Evolutionary conservation across 2,113 vertebrate species (phyloP).

Genomic region (Dryoscopus gambensis): DNA sequence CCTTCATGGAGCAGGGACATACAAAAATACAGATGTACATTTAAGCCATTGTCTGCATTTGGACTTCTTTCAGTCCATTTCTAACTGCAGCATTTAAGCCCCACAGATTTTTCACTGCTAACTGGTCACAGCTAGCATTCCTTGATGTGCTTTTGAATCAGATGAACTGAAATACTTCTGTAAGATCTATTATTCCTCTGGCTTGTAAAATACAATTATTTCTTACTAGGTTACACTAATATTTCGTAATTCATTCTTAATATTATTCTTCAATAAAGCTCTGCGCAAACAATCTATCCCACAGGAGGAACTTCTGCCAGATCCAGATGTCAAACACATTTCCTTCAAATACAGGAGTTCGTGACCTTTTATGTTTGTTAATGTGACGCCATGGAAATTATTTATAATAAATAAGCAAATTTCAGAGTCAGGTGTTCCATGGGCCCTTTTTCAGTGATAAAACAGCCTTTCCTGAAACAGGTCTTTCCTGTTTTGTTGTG

Average conservation of each 20-base stretch:
- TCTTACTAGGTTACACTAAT: constrained; percentile 69
- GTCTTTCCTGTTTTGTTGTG: constrained; percentile 22
- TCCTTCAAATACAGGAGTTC: constrained; percentile 68
- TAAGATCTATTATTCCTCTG: constrained; percentile 47
- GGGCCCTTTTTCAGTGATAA: constrained; percentile 3
- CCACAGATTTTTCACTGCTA: not conserved
- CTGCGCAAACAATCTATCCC: constrained; percentile 69
- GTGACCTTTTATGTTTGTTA: constrained; percentile 69
- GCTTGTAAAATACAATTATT: constrained; percentile 40
- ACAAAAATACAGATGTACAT: rapidly evolving
- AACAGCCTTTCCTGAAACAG: constrained; percentile 37
- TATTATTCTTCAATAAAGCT: constrained; percentile 68
- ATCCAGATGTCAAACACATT: constrained; percentile 72
- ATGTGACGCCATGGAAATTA: constrained; percentile 64
- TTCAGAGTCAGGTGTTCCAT: constrained; percentile 36
- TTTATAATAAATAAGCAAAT: constrained; percentile 58
- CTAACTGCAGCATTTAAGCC: not conserved
- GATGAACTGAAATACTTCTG: constrained; percentile 3
- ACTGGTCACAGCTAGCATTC: not conserved
- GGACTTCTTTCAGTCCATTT: not conserved
- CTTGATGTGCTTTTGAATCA: constrained; percentile 24
- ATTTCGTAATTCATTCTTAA: constrained; percentile 66
- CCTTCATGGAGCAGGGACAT: rapidly evolving
- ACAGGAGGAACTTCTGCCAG: constrained; percentile 66
- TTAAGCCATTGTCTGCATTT: not conserved